A percentile compares a stretch with the other conserved stretches of the same genome.
Conservation (phyloP, 2,797 vertebrate genomes). For the Hyperoplus lanceolatus region DNA sequence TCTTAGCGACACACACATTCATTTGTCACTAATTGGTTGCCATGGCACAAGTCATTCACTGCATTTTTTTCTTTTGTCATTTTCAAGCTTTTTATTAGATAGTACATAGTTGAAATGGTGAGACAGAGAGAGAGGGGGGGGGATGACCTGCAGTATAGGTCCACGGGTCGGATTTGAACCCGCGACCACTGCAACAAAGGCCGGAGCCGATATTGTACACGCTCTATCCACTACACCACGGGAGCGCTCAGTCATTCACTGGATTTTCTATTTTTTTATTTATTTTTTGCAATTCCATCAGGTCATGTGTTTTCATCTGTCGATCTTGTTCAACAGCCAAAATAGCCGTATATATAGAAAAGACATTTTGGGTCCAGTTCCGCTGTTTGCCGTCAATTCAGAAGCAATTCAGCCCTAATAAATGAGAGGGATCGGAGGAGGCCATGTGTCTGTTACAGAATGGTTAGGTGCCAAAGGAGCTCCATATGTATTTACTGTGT, state of each 20-base stretch:
- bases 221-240: no score
- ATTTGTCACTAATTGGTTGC: conserved; percentile 65
- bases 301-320: conserved; percentile 74
- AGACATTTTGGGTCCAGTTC: conserved; percentile 69
- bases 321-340: conserved; percentile 37
- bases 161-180: no score
- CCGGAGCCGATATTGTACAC: no score
- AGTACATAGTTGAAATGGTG: no score
- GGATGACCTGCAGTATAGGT: no score
- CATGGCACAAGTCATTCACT: conserved; percentile 47
- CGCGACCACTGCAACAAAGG: no score
- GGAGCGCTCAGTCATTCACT: neutral
- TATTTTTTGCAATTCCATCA: conserved; percentile 58
- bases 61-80: conserved; percentile 22
- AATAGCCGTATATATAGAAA: conserved; percentile 53
- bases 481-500: conserved; percentile 71
- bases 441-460: conserved; percentile 72
- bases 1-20: conserved; percentile 39
- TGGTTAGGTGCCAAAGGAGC: conserved; percentile 72
- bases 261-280: conserved; percentile 23
- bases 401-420: conserved; percentile 65
- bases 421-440: conserved; percentile 73
- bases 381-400: conserved; percentile 74
- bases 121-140: no score
- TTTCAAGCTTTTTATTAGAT: no score